These are phyloP conservation scores for Semicossyphus pulcher DNA, from an alignment of 2,113 vertebrate genomes.

Conservation along the genomic window DNA sequence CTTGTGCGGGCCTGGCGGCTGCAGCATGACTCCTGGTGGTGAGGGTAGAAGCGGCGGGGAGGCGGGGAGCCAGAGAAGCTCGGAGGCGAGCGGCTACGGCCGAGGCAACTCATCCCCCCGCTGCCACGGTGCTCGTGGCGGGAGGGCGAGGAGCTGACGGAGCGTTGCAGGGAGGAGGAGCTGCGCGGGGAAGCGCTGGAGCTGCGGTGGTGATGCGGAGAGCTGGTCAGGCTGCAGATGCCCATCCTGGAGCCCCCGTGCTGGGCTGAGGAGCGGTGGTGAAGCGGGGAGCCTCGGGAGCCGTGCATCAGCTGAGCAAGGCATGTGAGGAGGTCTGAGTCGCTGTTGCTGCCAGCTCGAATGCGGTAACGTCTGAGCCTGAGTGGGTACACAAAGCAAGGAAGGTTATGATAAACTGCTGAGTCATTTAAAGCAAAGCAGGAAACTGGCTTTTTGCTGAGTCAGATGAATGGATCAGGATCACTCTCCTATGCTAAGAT, in stretches of 20 bases:
- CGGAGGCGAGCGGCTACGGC: conserved; percentile 95
- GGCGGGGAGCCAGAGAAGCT: conserved; percentile 96
- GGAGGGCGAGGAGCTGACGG: conserved; percentile 94
- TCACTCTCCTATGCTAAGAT: neutral
- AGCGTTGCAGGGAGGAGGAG: conserved; percentile 93
- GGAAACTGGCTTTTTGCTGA: neutral
- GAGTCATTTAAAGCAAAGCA: conserved; percentile 6
- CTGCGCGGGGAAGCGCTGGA: conserved; percentile 95
- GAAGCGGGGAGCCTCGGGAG: conserved; percentile 86
- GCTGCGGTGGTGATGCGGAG: conserved; percentile 90
- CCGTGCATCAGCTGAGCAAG: conserved; percentile 96
- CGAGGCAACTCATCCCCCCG: conserved; percentile 85
- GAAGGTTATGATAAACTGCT: neutral
- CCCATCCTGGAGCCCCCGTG: conserved; percentile 88
- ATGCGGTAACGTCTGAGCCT: conserved; percentile 92
- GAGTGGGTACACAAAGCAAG: neutral
- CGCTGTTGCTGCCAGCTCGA: conserved; percentile 91
- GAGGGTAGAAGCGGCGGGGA: conserved; percentile 90
- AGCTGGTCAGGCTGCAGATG: conserved; percentile 89
- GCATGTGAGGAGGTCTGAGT: conserved; percentile 95
- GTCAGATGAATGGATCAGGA: neutral
- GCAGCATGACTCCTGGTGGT: conserved; percentile 91
- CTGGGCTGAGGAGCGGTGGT: conserved; percentile 79
- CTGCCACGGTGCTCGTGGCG: conserved; percentile 88
- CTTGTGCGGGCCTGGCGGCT: conserved; percentile 88